phyloP scores from a whole-genome alignment of 2,113 vertebrate genomes.

The Ictalurus punctatus region DNA sequence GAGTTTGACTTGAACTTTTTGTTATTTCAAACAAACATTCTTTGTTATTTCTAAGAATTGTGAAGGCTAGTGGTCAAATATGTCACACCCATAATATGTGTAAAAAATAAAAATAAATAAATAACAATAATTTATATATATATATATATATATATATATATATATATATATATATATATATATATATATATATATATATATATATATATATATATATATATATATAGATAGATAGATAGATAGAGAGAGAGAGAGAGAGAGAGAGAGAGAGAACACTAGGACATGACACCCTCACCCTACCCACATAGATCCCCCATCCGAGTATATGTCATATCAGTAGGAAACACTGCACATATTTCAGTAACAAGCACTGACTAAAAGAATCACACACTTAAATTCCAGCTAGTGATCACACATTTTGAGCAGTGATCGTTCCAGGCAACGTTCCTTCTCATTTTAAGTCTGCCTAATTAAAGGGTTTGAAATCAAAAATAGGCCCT shows the following conservation, averaged over 20 bases:
- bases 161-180: too few relatives aligned
- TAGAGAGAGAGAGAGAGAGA: too few relatives aligned
- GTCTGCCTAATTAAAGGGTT: slow-evolving; percentile 4
- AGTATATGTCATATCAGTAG: background rate
- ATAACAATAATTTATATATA: too few relatives aligned
- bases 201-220: too few relatives aligned
- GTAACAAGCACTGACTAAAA: background rate
- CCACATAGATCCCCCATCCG: background rate
- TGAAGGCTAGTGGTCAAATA: background rate
- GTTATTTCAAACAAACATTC: background rate
- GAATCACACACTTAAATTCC: background rate
- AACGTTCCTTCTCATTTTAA: slow-evolving; percentile 6
- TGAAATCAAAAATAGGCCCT: slow-evolving; percentile 16
- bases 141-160: too few relatives aligned
- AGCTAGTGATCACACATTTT: background rate
- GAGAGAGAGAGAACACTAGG: background rate
- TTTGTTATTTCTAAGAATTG: background rate
- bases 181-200: too few relatives aligned
- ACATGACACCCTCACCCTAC: background rate
- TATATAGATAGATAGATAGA: too few relatives aligned
- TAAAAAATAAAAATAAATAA: background rate
- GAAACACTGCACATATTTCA: background rate
- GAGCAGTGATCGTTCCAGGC: background rate
- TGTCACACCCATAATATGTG: background rate
- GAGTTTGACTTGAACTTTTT: too few relatives aligned